phyloP scores from a whole-genome alignment of 2,888 invertebrate genomes.

The Drosophila histrio region DNA sequence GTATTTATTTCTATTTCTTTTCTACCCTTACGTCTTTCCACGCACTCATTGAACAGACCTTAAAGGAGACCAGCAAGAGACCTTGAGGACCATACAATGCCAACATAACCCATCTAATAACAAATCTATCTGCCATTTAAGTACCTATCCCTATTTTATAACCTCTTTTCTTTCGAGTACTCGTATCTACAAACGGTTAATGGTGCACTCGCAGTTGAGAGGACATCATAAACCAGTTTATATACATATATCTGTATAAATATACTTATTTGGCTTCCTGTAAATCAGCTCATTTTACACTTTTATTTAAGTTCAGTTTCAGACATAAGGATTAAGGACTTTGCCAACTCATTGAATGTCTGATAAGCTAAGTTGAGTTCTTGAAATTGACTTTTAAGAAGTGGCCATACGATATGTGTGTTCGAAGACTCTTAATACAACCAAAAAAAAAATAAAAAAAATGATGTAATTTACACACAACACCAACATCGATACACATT shows the following conservation, averaged over 20 bases:
- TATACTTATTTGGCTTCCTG: slow-evolving; percentile 14
- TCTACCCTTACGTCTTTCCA: no score
- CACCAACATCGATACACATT: neutral
- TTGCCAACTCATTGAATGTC: slow-evolving; percentile 52
- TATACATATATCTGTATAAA: neutral
- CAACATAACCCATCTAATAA: neutral
- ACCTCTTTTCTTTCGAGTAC: neutral
- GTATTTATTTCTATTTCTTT: no score
- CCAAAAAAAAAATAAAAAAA: slow-evolving; percentile 18
- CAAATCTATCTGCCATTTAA: neutral
- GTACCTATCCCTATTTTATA: neutral
- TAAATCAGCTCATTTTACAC: slow-evolving; percentile 34
- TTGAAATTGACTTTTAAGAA: slow-evolving; percentile 48
- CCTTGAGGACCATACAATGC: neutral
- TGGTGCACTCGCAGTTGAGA: slow-evolving; percentile 10
- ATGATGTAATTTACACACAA: slow-evolving; percentile 49
- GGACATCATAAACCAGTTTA: slow-evolving; percentile 34
- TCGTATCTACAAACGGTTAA: slow-evolving; percentile 15
- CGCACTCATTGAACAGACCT: neutral
- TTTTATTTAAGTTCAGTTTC: slow-evolving; percentile 1
- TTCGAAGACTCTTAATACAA: slow-evolving; percentile 51
- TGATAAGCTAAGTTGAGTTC: slow-evolving; percentile 25
- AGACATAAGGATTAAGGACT: slow-evolving; percentile 38
- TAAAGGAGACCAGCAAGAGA: neutral
- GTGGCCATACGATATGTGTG: slow-evolving; percentile 27